These are phyloP conservation scores for Slavum lentiscoides DNA, from an alignment of 2,888 invertebrate genomes.

Conservation along the genomic window DNA sequence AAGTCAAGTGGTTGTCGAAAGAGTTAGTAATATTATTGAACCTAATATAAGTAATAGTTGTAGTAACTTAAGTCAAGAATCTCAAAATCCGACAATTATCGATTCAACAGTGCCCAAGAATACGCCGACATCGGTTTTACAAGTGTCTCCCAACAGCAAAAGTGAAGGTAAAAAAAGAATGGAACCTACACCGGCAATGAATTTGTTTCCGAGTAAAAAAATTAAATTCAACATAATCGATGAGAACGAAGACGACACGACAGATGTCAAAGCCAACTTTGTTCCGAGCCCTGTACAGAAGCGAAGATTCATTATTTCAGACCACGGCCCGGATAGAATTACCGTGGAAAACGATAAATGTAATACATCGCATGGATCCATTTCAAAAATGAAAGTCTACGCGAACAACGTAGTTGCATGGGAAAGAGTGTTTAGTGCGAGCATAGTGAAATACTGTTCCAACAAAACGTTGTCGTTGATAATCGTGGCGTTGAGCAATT, in stretches of 20 bases:
- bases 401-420: constrained; percentile 49
- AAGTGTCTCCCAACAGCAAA: constrained; percentile 33
- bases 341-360: constrained; percentile 56
- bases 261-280: constrained; percentile 30
- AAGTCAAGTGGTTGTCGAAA: constrained; percentile 80
- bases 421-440: constrained; percentile 49
- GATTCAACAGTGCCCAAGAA: constrained; percentile 37
- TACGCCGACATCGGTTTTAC: constrained; percentile 41
- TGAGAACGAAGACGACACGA: neutral
- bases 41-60: constrained; percentile 61
- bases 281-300: neutral
- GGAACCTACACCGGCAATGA: constrained; percentile 14
- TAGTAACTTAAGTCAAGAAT: constrained; percentile 50
- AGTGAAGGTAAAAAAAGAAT: constrained; percentile 23
- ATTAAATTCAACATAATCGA: constrained; percentile 36
- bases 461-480: constrained; percentile 45
- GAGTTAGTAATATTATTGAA: constrained; percentile 68
- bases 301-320: constrained; percentile 13
- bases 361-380: constrained; percentile 33
- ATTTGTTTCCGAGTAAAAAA: constrained; percentile 36
- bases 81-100: constrained; percentile 43
- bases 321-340: constrained; percentile 13
- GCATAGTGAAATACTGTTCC: constrained; percentile 33
- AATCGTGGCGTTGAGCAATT: constrained; percentile 67
- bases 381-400: constrained; percentile 55